Percentiles rank a stretch among this genome's conserved stretches.
These are phyloP conservation scores for Pissodes strobi DNA, from an alignment of 1,140 invertebrate species.

Conservation along the genomic window DNA sequence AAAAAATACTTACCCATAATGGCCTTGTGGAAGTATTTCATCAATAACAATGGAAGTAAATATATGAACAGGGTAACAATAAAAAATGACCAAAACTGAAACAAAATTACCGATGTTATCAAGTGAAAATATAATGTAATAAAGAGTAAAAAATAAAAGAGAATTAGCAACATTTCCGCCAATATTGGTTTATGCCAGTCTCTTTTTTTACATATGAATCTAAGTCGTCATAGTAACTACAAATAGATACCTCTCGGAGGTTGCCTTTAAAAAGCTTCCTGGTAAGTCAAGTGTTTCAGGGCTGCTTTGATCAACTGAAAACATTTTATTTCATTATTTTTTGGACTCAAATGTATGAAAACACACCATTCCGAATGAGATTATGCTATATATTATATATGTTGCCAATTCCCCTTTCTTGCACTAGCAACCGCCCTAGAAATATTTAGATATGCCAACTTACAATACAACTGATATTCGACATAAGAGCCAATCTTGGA, in stretches of 20 bases:
- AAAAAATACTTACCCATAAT: slow-evolving; percentile 45
- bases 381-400: not conserved
- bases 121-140: too few relatives aligned
- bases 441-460: slow-evolving; percentile 52
- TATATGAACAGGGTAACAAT: slow-evolving; percentile 64
- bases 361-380: not conserved
- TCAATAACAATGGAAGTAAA: slow-evolving; percentile 66
- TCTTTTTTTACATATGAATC: too few relatives aligned
- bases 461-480: slow-evolving; percentile 73
- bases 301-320: too few relatives aligned
- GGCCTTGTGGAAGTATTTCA: slow-evolving; percentile 62
- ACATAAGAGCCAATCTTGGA: slow-evolving; percentile 74
- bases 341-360: not conserved
- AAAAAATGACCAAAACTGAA: slow-evolving; percentile 74
- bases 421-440: not conserved
- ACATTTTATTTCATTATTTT: too few relatives aligned
- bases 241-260: too few relatives aligned
- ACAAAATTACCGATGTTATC: slow-evolving; percentile 25
- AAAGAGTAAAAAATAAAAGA: too few relatives aligned
- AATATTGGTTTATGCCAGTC: too few relatives aligned
- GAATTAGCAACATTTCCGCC: too few relatives aligned
- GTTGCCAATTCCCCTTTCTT: not conserved
- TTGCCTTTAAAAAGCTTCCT: too few relatives aligned
- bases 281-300: too few relatives aligned
- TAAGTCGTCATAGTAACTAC: too few relatives aligned